Base-by-base conservation (phyloP, 2,888 invertebrate genomes). In the Melipona beecheii region DNA sequence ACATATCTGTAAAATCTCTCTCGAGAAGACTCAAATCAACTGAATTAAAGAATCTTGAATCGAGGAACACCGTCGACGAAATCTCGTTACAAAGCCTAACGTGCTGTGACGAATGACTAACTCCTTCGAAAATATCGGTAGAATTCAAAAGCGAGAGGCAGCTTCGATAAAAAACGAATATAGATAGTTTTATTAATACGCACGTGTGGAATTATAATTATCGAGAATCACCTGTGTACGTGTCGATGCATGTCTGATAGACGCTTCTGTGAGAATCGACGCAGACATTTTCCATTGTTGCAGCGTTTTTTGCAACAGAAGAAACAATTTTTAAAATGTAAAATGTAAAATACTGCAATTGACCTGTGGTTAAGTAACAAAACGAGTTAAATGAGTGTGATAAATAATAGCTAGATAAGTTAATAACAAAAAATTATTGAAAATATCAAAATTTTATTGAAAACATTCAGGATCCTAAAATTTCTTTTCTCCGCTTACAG, bases 51-150 rank as follows among this genome's bases (percentile, higher is more conserved):
- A 2, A 56, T n/a, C n/a, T 9, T 9, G 17, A 49, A 2, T 73
- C 82, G 78, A 72, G 69, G 74, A 77, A 71, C 81, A 78, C 74
- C 54, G 31, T 2, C 54, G 49, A 66, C 64, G 72, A 65, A 78
- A 70, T 82, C 58, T 60, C 86, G 84, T 89, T 85, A 76, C 90
- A 90, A 90, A 90, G 89, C 87, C 88, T 90, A 76, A 79, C 86
- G 80, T 88, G 36, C 5, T 86, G 83, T 89, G 84, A 56, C 56
- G n/a, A 83, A 77, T 76, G 66, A 64, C 73, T 64, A 54, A 27
- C 27, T 19, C 36, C 65, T 27, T n/a, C 49, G 52, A 73, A 69
- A 66, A 62, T 64, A 49, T 64, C 65, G 87, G 66, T 87, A 86
- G 84, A 77, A 60, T 84, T 77, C 31, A 82, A 82, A 87, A 87